Conservation (phyloP, 2,797 vertebrate species). For the Chiroxiphia lanceolata region DNA sequence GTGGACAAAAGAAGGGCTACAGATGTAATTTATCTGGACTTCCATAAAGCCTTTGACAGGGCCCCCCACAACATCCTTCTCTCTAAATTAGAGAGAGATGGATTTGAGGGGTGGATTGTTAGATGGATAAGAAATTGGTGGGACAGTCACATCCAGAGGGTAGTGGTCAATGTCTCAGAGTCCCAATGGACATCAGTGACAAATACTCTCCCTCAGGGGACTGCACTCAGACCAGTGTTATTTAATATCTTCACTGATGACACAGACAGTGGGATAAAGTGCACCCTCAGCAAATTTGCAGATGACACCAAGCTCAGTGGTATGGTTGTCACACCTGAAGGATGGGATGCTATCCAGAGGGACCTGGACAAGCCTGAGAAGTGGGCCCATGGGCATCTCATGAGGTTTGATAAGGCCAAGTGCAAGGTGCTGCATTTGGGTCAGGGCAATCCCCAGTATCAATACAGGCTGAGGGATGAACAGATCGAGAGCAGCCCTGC, state of each 20-base stretch:
- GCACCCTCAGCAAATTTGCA: neutral
- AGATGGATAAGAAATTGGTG: neutral
- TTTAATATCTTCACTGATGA: neutral
- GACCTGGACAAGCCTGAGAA: rapidly evolving
- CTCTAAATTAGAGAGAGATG: neutral
- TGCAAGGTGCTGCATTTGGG: neutral
- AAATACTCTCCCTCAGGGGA: no score
- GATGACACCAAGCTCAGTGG: neutral
- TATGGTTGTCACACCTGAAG: neutral
- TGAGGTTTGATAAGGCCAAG: neutral
- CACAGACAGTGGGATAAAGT: neutral
- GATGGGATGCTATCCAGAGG: neutral
- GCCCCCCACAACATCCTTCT: neutral
- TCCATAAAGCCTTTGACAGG: neutral
- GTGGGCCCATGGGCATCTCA: neutral
- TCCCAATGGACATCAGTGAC: neutral
- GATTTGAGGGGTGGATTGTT: neutral
- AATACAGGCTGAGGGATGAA: neutral
- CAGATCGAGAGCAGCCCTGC: neutral
- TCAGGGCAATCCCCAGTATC: neutral
- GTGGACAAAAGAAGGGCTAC: neutral
- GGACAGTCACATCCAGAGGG: no score
- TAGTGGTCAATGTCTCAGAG: neutral
- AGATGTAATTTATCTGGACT: neutral
- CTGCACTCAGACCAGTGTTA: rapidly evolving